Evolutionary conservation across 1,140 invertebrate genomes (phyloP), one percentile per base, ranked within the genome.

Genomic region (Coptotermes formosanus): DNA sequence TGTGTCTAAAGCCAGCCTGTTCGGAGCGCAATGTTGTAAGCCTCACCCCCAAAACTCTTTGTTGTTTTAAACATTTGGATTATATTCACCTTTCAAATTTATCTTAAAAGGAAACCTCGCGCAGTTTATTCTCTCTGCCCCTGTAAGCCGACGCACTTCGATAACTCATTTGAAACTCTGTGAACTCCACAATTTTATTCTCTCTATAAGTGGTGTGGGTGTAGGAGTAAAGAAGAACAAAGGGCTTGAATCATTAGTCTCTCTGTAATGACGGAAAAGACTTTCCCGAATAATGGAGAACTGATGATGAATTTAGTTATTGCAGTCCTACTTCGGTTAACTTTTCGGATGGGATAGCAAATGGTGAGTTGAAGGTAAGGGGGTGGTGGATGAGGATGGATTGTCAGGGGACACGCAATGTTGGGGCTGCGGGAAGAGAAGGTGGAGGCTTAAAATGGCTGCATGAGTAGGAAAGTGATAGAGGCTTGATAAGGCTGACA

Each of bases 241-340:
- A 75, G 64, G 64, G 64, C 64, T 75, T 30, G 6, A 75, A n/a
- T 75, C 64, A 75, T 75, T 75, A 75, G 64, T 75, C 64, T 75
- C 64, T 75, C 30, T 75, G 64, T 75, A 75, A 75, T 75, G 64
- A 75, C 64, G n/a, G 64, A 75, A 75, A 75, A 30, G n/a, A 64
- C 59, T 30, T 75, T 30, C 16, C 64, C 25, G 0, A 75, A 25
- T 30, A 75, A 75, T 75, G 64, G 64, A 25, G 64, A 75, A 75
- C 25, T 75, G 64, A 75, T 75, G 64, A 75, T 75, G 64, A 75
- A 75, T 75, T 75, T 30, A 75, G 64, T 75, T 75, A 75, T 75
- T 75, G 64, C 64, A 75, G 64, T 75, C n/a, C 0, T 75, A 30
- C 64, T 75, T 30, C 64, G 64, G 64, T 75, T 75, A 75, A 75